A percentile compares a stretch with the other conserved stretches of the same genome.
These are phyloP conservation scores for Dynastes hyllus DNA, from an alignment of 2,888 invertebrate species.

Conservation along the genomic window DNA sequence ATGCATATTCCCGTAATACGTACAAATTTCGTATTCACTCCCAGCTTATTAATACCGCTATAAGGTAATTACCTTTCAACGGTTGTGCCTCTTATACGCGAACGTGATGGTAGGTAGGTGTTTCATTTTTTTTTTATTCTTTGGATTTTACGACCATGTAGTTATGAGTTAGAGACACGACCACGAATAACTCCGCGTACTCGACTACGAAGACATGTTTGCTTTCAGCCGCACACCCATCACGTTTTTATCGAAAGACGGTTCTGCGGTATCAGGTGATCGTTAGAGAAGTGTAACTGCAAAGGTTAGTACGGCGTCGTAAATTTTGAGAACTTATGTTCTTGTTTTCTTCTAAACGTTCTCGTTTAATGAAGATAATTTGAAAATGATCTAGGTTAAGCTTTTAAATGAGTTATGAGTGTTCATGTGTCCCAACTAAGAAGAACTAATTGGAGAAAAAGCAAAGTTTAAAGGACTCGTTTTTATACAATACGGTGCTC, in stretches of 20 bases:
- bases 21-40: constrained; percentile 17
- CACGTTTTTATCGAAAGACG: constrained; percentile 22
- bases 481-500: too few species aligned
- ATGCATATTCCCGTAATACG: neutral
- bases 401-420: too few species aligned
- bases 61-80: constrained; percentile 23
- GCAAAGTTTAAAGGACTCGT: too few species aligned
- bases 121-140: constrained; percentile 7
- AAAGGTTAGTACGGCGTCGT: neutral
- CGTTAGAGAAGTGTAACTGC: neutral
- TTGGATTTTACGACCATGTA: constrained; percentile 10
- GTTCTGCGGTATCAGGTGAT: constrained; percentile 1
- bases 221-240: neutral
- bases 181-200: constrained; percentile 26
- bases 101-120: constrained; percentile 34
- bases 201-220: neutral
- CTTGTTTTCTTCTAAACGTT: too few species aligned
- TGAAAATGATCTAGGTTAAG: too few species aligned
- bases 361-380: too few species aligned
- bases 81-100: constrained; percentile 1
- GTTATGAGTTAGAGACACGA: constrained; percentile 39
- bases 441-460: too few species aligned
- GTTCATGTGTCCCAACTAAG: too few species aligned
- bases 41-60: constrained; percentile 30
- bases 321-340: too few species aligned